Evolutionary conservation across 2,888 invertebrate genomes (phyloP), one percentile per base, ranked within the genome.

Genomic region (Amphipyra tragopoginis): DNA sequence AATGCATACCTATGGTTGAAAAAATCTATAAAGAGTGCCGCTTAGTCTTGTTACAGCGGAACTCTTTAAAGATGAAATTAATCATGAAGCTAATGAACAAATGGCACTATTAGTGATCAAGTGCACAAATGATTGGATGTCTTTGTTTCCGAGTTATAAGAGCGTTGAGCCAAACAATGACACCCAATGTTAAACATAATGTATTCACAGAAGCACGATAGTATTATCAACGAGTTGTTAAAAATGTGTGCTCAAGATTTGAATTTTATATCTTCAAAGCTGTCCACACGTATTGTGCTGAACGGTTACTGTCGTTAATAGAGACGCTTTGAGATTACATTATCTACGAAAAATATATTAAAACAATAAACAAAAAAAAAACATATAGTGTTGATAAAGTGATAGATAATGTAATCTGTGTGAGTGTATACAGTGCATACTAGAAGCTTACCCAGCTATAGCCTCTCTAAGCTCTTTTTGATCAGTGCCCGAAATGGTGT

Each of bases 401-500:
- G 66, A 82, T 83, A 86, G 86, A 90, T 90, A 91, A 90, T 90
- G 86, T 89, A 91, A 90, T 82, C 92, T 86, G 80, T 77, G 85
- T 82, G 83, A 84, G 87, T 87, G 85, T 81, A 83, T 88, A 88
- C 85, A 85, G 94, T 95, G 93, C 93, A 92, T 79, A 86, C 93
- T 92, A 92, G 82, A 94, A 91, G 96, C 97, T 96, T 96, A 97
- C 98, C 97, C 97, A 94, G 97, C 97, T 85, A 97, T 96, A 86
- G 97, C 98, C 93, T 97, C 97, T 91, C 97, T 96, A 91, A 98
- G 97, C 95, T 98, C 98, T 95, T 97, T 97, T 89, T 97, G 97
- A 95, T 98, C 98, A 84, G 97, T 98, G 90, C 98, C 98, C 82
- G 98, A 97, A 88, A 98, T 97, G 84, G 98, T 98, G 93, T 98